Evolutionary conservation across 2,113 vertebrate species (phyloP), one percentile per base, ranked within the genome.

Genomic region (Speoplatyrhinus poulsoni): DNA sequence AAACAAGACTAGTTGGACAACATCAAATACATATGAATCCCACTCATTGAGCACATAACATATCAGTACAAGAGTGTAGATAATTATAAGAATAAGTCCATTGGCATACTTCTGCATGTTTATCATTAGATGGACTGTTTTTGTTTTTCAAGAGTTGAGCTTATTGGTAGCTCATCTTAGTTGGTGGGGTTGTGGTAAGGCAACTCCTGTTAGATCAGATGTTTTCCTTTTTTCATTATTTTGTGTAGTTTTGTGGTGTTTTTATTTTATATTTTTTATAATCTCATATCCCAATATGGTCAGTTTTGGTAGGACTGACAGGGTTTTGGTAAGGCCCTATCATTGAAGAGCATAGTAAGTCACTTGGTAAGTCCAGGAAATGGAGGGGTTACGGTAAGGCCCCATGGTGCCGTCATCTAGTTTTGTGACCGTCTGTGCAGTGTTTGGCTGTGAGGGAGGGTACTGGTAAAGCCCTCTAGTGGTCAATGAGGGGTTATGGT

Each of bases 251-350:
- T 9, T 54, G 5, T 41, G 26, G 26, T 26, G 26, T 26, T 26
- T 26, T 26, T 26, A 26, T 26, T 26, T 26, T 26, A 26, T 26
- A 26, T 26, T 3, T 26, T 26, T 26, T 26, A 26, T 26, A 26
- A 26, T 26, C 1, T 26, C 26, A 26, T 26, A 26, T 41, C 54
- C 54, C 54, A 60, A 73, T 59, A 80, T 65, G 68, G 72, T 79
- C 36, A 72, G 73, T 76, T 79, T 75, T 69, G 60, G 70, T 69
- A 72, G 78, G 65, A 64, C 32, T 80, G 75, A 72, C 81, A 81
- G 82, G 88, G 86, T 84, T 85, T 82, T 87, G 91, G 90, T 92
- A 93, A 91, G 90, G 82, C 90, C 88, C 89, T 83, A 3, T 71
- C 54, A 61, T 60, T 77, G 75, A 74, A 60, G 77, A 62, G 80